Evolutionary conservation across 2,113 vertebrate genomes (phyloP), one percentile per base, ranked within the genome.

Genomic region (Brienomyrus longianalis): DNA sequence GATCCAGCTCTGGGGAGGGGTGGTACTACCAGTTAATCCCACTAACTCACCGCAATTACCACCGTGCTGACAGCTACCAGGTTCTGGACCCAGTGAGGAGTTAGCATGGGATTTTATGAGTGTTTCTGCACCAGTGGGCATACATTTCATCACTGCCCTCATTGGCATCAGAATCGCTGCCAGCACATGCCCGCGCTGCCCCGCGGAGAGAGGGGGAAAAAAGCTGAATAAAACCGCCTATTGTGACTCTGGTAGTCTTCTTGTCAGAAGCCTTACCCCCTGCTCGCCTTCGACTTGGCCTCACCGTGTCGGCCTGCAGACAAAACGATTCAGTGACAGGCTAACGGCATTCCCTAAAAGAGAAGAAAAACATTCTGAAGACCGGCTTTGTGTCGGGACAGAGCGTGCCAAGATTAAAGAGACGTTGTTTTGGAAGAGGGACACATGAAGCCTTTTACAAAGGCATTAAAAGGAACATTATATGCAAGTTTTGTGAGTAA

Each of bases 371-470:
- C 54, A 19, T 13, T 90, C 74, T 87, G 50, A 90, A 87, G 85
- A 66, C 50, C 51, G 45, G 62, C 89, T 54, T 90, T 90, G 89
- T 90, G 85, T 74, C 19, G 39, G n/a, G 62, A 77, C 85, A 87
- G 84, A 54, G 35, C 3, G 19, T 56, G 89, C 85, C 89, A 80
- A 39, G 84, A 80, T 80, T 87, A 87, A 90, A 90, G 85, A 50
- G 50, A 66, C 43, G 85, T 87, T 90, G 89, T 90, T 90, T 54
- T 15, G 21, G 84, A 31, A 43, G 87, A 87, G 21, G 66, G 45
- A 87, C 47, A 87, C 85, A 87, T 88, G 86, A 87, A 87, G 89
- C 59, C 89, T 87, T 90, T 90, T 77, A 87, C 62, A 77, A 48
- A 77, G 62, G 85, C 59, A 13, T 52, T 87, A 56, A 52, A 90